Evolutionary conservation across 2,113 vertebrate species (phyloP).

Genomic region (Thamnaconus septentrionalis): DNA sequence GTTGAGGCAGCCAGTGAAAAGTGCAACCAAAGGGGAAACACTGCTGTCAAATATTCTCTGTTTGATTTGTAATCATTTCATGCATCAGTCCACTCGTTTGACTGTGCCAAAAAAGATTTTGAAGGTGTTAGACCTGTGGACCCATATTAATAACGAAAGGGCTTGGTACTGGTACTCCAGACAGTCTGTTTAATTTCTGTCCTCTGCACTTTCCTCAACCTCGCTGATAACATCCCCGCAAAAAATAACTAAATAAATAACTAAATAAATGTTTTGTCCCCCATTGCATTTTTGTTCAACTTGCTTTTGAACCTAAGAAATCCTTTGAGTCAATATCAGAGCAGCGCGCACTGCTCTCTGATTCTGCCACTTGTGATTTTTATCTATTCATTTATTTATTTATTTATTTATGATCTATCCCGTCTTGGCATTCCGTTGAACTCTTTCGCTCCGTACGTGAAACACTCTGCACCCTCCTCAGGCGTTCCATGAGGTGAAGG

Average conservation of each 20-base stretch:
- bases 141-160: background rate
- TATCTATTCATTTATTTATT: too few relatives aligned
- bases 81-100: too few relatives aligned
- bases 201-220: background rate
- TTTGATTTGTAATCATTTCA: too few relatives aligned
- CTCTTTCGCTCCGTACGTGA: slow-evolving; percentile 34
- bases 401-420: too few relatives aligned
- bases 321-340: slow-evolving; percentile 26
- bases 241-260: too few relatives aligned
- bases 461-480: slow-evolving; percentile 27
- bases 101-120: too few relatives aligned
- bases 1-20: too few relatives aligned
- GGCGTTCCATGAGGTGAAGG: slow-evolving; percentile 37
- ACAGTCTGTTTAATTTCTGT: background rate
- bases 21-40: too few relatives aligned
- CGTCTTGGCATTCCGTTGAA: slow-evolving; percentile 36
- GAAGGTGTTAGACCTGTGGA: too few relatives aligned
- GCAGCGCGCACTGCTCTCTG: slow-evolving; percentile 14
- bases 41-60: too few relatives aligned
- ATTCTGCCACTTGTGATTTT: slow-evolving; percentile 39
- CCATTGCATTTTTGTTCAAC: background rate
- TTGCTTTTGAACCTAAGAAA: slow-evolving; percentile 23
- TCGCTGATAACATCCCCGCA: too few relatives aligned
- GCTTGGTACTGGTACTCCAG: background rate
- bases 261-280: background rate